Percentiles rank a stretch among this genome's conserved stretches.
Evolutionary conservation across 2,888 invertebrate genomes (phyloP).

Genomic region (Phalera bucephala): DNA sequence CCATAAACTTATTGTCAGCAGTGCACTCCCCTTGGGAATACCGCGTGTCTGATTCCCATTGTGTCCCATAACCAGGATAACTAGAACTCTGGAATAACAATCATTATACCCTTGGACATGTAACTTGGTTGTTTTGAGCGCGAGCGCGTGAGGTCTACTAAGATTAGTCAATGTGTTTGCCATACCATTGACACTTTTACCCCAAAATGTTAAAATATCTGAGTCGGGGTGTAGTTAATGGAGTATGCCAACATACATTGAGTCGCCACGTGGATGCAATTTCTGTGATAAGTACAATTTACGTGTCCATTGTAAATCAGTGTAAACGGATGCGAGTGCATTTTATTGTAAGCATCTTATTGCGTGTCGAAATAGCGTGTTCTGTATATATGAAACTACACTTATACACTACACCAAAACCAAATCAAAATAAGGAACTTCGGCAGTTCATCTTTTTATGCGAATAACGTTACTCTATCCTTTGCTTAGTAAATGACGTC

Average conservation of each 20-base stretch:
- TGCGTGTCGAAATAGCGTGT: no score
- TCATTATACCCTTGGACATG: neutral
- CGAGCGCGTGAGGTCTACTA: slow-evolving; percentile 28
- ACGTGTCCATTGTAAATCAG: slow-evolving; percentile 24
- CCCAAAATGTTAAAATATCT: slow-evolving; percentile 50
- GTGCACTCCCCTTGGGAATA: slow-evolving; percentile 43
- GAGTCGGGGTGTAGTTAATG: slow-evolving; percentile 55
- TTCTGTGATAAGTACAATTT: slow-evolving; percentile 41
- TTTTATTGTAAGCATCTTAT: neutral
- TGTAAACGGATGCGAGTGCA: slow-evolving; percentile 6
- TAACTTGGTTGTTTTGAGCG: neutral
- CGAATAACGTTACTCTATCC: no score
- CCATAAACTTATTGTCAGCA: slow-evolving; percentile 38
- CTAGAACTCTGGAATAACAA: slow-evolving; percentile 22
- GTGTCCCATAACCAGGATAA: slow-evolving; percentile 37
- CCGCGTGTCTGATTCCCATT: slow-evolving; percentile 51
- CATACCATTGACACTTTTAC: slow-evolving; percentile 52
- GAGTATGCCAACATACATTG: slow-evolving; percentile 52
- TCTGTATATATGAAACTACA: no score
- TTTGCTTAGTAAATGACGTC: no score
- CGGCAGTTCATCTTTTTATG: no score
- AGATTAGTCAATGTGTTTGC: slow-evolving; percentile 37
- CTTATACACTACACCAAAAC: no score
- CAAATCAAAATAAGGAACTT: no score
- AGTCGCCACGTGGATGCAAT: slow-evolving; percentile 55